Percentiles rank a stretch among this genome's conserved stretches.
Conservation (phyloP, 2,113 vertebrate species). For the Rhipidura dahli region DNA sequence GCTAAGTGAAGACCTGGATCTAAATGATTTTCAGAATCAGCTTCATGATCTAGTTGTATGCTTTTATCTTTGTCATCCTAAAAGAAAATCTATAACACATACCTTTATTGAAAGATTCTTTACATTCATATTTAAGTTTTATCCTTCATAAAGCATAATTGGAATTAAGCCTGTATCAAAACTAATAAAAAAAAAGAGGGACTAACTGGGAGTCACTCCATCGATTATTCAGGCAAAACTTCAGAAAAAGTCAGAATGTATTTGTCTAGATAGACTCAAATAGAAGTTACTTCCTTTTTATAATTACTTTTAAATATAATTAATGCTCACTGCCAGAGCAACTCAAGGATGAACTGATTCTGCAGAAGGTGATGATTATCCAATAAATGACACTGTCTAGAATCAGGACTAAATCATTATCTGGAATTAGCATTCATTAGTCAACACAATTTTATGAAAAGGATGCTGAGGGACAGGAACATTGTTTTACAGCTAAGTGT, state of each 20-base stretch:
- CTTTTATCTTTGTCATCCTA: not conserved
- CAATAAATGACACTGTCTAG: not conserved
- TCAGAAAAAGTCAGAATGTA: not conserved
- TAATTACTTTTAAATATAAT: not conserved
- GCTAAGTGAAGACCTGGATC: not conserved
- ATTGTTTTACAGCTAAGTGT: not conserved
- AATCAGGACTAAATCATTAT: not conserved
- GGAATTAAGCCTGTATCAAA: not conserved
- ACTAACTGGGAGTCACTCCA: not conserved
- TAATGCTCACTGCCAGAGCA: not conserved
- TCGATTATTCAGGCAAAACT: not conserved
- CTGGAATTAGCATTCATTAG: not conserved
- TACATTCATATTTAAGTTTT: not conserved
- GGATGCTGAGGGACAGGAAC: not conserved
- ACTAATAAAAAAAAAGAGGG: not conserved
- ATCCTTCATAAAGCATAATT: not conserved
- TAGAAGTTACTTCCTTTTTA: not conserved
- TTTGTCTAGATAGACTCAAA: not conserved
- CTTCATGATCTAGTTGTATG: not conserved
- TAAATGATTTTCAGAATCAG: not conserved
- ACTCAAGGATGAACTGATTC: not conserved
- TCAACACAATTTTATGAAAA: not conserved
- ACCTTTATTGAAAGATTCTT: not conserved
- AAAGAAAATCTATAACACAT: not conserved
- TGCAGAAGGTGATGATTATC: not conserved